Percentiles rank a stretch among this genome's conserved stretches.
Conservation (phyloP, 2,113 vertebrate species). For the Nestor notabilis region DNA sequence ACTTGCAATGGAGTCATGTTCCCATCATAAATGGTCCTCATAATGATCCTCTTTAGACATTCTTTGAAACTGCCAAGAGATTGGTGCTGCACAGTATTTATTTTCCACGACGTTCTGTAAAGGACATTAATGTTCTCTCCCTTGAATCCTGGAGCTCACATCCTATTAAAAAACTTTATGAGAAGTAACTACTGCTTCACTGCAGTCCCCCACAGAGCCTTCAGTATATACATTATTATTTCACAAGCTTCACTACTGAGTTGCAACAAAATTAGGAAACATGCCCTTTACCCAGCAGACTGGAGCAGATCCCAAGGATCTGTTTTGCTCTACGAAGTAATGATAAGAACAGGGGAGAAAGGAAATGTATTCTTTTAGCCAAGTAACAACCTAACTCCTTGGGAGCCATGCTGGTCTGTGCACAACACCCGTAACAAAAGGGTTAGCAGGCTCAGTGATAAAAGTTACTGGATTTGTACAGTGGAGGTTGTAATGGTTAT, state of each 20-base stretch:
- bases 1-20: slow-evolving; percentile 63
- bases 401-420: not conserved
- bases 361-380: slow-evolving; percentile 43
- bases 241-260: slow-evolving; percentile 58
- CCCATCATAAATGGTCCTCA: slow-evolving; percentile 58
- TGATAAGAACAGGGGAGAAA: not conserved
- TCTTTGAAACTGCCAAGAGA: slow-evolving; percentile 70
- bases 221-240: slow-evolving; percentile 67
- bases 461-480: slow-evolving; percentile 6
- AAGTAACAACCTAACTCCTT: slow-evolving; percentile 21
- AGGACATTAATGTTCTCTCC: slow-evolving; percentile 65
- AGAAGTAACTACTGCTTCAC: slow-evolving; percentile 65
- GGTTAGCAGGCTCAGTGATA: not conserved
- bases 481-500: not conserved
- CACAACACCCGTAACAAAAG: not conserved
- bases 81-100: slow-evolving; percentile 58
- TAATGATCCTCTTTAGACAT: slow-evolving; percentile 68
- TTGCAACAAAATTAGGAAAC: slow-evolving; percentile 70
- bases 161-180: slow-evolving; percentile 63
- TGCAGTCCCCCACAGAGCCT: slow-evolving; percentile 53
- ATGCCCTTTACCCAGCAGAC: slow-evolving; percentile 41
- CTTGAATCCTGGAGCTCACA: slow-evolving; percentile 56
- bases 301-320: slow-evolving; percentile 43
- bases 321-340: slow-evolving; percentile 48
- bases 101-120: slow-evolving; percentile 57